Evolutionary conservation across 2,113 vertebrate genomes (phyloP), one percentile per base, ranked within the genome.

Genomic region (Rissa tridactyla): DNA sequence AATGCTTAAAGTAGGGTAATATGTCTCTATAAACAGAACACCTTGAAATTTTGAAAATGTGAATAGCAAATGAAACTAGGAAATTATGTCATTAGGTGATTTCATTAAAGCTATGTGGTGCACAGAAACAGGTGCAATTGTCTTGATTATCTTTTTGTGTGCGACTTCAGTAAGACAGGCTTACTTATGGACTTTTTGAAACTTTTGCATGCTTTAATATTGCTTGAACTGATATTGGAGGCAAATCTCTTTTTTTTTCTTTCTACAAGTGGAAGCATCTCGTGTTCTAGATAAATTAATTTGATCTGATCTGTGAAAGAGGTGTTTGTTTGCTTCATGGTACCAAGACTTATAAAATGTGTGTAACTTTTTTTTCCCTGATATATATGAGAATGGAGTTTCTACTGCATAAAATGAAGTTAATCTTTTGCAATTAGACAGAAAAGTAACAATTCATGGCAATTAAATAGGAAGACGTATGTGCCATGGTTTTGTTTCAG

Each of bases 141-240:
- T 42, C 29, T 57, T 21, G 6, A 29, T 22, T 54, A 6, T 57
- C 16, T 70, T 72, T 60, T 71, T 76, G 8, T 38, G 7, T 55
- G n/a, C 66, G 26, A 38, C 15, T 65, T 81, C 29, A 52, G 0
- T 34, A 64, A 57, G 5, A 13, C 5, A 29, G 8, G 4, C 44
- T 86, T 76, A 27, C 76, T 44, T 49, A 25, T 54, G 46, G 23
- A 14, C 7, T 12, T 61, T 38, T 25, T 82, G 19, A 76, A 71
- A 34, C 20, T 34, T 77, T 6, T 0, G 0, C 6, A 3, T 47
- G 32, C 10, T 47, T 49, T 6, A n/a, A 1, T 38, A n/a, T 73
- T 1, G 5, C 3, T 60, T 54, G 27, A 80, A 30, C n/a, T 1
- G 6, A 6, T 86, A 44, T 4, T 46, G n/a, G 22, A 40, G 20